Base-by-base conservation (phyloP, 2,888 invertebrate genomes). In the Fissipunctia ypsillon region DNA sequence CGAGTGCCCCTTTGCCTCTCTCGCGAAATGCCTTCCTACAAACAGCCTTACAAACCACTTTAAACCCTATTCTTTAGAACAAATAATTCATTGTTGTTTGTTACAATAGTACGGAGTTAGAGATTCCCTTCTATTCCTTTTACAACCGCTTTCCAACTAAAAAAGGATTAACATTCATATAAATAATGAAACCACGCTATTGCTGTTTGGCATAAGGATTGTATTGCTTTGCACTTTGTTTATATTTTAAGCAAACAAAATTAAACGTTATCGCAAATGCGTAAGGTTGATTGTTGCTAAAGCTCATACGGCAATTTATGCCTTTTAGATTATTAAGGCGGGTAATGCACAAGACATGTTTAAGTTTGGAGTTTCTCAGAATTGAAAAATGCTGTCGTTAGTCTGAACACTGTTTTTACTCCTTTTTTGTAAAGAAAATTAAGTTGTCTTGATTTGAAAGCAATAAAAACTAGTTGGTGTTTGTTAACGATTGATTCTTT, bases 341-440 rank as follows among this genome's bases (percentile, higher is more conserved):
- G 86, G 88, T 92, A 93, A 92, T 93, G 94, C 92, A 93, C 90
- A 94, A 93, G 92, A 90, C 92, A 90, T 92, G 93, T 94, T 92
- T 85, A 72, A 90, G 91, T 91, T 92, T 87, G 85, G 88, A 86
- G 88, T 84, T 95, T 95, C 95, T 93, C 76, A 89, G 95, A 94
- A 94, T 90, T 88, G 89, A 89, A 91, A 90, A 90, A 90, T 88
- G 89, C 90, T 91, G 91, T 91, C 92, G 91, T 91, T 89, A 86
- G 90, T 85, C 87, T 84, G 87, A 89, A 81, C 87, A 84, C 80
- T 84, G 88, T 90, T 90, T 90, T 91, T 90, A 90, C 90, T 91
- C 89, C 89, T 91, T 91, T 90, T 84, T 76, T 84, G 73, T 83
- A 71, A 76, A 87, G 85, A 90, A 91, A 94, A 95, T 94, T 92